Evolutionary conservation across 2,888 invertebrate species (phyloP).

Genomic region (Sericinus montela): DNA sequence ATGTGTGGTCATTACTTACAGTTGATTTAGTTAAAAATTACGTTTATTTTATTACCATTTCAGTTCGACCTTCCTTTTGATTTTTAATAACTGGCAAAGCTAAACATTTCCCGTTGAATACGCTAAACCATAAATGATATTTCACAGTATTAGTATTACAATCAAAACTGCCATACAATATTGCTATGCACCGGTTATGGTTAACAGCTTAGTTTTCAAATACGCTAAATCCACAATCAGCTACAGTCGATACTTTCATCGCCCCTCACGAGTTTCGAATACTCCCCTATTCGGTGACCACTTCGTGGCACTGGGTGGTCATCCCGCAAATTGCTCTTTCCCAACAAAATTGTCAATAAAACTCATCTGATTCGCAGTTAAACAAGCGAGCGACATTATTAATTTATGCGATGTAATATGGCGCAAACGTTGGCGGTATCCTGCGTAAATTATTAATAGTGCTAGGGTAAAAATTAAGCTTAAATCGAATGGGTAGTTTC

Average conservation of each 20-base stretch:
- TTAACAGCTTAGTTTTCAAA: constrained; percentile 35
- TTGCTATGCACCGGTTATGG: constrained; percentile 13
- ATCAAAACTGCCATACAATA: constrained; percentile 8
- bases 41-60: not conserved
- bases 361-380: constrained; percentile 79
- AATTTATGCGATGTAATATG: constrained; percentile 79
- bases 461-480: constrained; percentile 78
- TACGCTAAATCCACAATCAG: constrained; percentile 45
- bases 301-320: constrained; percentile 69
- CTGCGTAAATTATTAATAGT: constrained; percentile 78
- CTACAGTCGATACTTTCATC: constrained; percentile 12
- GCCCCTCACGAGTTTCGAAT: constrained; percentile 33
- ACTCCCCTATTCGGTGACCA: constrained; percentile 71
- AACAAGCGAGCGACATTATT: constrained; percentile 78
- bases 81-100: not conserved
- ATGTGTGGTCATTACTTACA: too few species aligned
- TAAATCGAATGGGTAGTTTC: constrained; percentile 77
- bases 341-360: constrained; percentile 79
- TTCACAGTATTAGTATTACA: constrained; percentile 3
- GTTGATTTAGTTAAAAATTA: too few species aligned
- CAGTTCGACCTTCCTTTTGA: not conserved
- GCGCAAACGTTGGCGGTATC: constrained; percentile 74
- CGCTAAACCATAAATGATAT: constrained; percentile 4
- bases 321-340: constrained; percentile 78
- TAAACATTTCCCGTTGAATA: not conserved